Conservation (phyloP, 1,140 invertebrate genomes). For the Cherax destructor region DNA sequence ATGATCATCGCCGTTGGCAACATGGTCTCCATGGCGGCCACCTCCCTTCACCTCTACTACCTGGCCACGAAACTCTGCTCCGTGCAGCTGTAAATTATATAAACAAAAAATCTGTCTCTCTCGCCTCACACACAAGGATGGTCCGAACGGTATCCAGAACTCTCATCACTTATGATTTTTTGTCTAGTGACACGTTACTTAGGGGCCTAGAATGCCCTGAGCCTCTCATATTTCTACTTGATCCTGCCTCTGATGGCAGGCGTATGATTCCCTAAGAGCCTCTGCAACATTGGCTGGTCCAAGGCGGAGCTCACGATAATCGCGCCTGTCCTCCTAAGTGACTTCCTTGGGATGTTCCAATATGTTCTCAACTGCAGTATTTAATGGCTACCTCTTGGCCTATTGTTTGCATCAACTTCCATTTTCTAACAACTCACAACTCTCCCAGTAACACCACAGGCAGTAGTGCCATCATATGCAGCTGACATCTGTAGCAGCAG, state of each 20-base stretch:
- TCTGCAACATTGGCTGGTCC: not conserved
- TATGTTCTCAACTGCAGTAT: not conserved
- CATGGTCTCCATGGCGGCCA: constrained; percentile 83
- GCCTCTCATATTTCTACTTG: not conserved
- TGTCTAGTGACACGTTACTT: not conserved
- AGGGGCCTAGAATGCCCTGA: not conserved
- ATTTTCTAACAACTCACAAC: too few species aligned
- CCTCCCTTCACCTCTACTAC: constrained; percentile 83
- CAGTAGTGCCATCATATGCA: too few species aligned
- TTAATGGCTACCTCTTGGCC: not conserved
- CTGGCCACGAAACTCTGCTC: constrained; percentile 79
- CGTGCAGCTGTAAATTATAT: constrained; percentile 29
- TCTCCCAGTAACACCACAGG: too few species aligned
- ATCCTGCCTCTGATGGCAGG: too few species aligned
- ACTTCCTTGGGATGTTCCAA: too few species aligned
- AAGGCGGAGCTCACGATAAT: not conserved
- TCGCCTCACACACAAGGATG: not conserved
- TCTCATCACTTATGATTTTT: not conserved
- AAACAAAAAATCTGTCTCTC: not conserved
- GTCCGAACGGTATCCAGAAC: too few species aligned
- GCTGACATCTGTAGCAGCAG: not conserved
- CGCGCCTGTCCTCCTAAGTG: not conserved
- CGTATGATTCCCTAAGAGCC: not conserved
- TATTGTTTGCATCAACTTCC: not conserved
- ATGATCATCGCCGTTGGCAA: constrained; percentile 84